Evolutionary conservation across 2,113 vertebrate genomes (phyloP), one percentile per base, ranked within the genome.

Genomic region (Podocnemis expansa): DNA sequence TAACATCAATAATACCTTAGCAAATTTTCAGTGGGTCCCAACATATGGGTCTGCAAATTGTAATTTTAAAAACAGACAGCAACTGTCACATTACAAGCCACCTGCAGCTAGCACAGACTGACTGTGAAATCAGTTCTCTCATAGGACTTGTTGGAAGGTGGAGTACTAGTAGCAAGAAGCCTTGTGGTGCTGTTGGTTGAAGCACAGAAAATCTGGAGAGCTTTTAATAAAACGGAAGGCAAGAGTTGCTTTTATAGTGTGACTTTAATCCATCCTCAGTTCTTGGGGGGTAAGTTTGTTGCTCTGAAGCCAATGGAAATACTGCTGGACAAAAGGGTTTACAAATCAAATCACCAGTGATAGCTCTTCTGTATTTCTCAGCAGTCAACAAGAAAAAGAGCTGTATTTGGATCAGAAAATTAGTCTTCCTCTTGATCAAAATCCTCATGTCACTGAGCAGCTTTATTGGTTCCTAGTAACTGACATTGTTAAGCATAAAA

Each of bases 91-190:
- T 83, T 94, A 29, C 56, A 88, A 76, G 49, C 67, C 29, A 63
- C 67, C 79, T 91, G 88, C 80, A 89, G 91, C 47, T 25, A 60
- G 43, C 89, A 55, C 55, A 16, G 51, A 13, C n/a, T 17, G 8
- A 29, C 83, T 0, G 0, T n/a, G 79, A 58, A 41, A n/a, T 78
- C 75, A 8, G 38, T 0, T 1, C 80, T 86, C 38, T 41, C 0
- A 0, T 0, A 0, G 1, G 41, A 67, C 43, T 19, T 43, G 49
- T 38, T 24, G 24, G 14, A 11, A 6, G n/a, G 34, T 86, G 56
- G 31, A 27, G 0, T 0, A 45, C n/a, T n/a, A n/a, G 51, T 1
- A 0, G 41, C 22, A 25, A 85, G 75, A 78, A 70, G 27, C 1
- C 0, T 41, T 47, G 29, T 22, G 45, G 49, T 38, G 43, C 4